Evolutionary conservation across 2,888 invertebrate species (phyloP).

Genomic region (Xylocampa areola): DNA sequence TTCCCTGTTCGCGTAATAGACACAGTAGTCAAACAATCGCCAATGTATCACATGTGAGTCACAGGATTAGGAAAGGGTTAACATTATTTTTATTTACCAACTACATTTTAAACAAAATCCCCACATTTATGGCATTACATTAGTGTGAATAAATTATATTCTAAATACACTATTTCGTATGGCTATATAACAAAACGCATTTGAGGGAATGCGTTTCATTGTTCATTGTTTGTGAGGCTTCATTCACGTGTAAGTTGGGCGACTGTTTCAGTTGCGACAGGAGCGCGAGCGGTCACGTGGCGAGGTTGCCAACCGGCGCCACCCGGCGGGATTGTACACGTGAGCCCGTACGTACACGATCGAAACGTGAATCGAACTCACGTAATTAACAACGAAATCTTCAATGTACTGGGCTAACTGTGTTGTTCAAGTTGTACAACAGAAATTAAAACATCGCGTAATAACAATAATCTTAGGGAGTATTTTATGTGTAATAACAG

Average conservation of each 20-base stretch:
- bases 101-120: too few relatives aligned
- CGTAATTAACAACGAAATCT: slow-evolving; percentile 25
- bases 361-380: slow-evolving; percentile 31
- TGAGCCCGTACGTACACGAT: slow-evolving; percentile 33
- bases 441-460: too few relatives aligned
- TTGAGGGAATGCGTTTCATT: slow-evolving; percentile 4
- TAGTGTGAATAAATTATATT: too few relatives aligned
- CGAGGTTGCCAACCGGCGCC: slow-evolving; percentile 21
- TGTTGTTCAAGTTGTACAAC: not conserved
- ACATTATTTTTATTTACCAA: too few relatives aligned
- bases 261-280: slow-evolving; percentile 20
- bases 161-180: too few relatives aligned
- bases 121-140: too few relatives aligned
- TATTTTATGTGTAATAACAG: too few relatives aligned
- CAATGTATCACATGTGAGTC: too few relatives aligned
- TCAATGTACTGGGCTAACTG: slow-evolving; percentile 6
- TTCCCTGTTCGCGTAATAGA: too few relatives aligned
- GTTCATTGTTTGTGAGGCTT: slow-evolving; percentile 33
- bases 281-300: slow-evolving; percentile 35
- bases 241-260: slow-evolving; percentile 36
- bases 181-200: slow-evolving; percentile 1
- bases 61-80: too few relatives aligned
- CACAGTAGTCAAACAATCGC: too few relatives aligned
- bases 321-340: slow-evolving; percentile 30
- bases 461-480: too few relatives aligned